phyloP scores from a whole-genome alignment of 2,888 invertebrate genomes.

The Catocala fraxini region DNA sequence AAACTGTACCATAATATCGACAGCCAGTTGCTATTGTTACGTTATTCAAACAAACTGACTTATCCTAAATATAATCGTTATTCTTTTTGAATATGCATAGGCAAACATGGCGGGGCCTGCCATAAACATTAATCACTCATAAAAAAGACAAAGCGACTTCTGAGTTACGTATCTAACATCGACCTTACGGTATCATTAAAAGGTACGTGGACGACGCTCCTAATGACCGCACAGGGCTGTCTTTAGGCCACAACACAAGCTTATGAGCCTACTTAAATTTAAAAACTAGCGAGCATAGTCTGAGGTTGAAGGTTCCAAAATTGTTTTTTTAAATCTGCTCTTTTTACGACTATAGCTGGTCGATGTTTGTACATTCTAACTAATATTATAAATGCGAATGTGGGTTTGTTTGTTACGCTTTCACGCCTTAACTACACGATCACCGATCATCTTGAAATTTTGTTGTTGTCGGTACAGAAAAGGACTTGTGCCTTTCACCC shows the following conservation, averaged over 20 bases:
- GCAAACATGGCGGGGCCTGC: constrained; percentile 64
- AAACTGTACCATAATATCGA: constrained; percentile 2
- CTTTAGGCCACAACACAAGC: neutral
- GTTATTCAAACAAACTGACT: constrained; percentile 48
- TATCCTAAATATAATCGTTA: constrained; percentile 56
- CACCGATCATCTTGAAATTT: too few species aligned
- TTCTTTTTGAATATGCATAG: constrained; percentile 75
- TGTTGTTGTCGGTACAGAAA: too few species aligned
- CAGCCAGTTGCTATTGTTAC: constrained; percentile 52
- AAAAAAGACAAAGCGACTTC: constrained; percentile 85
- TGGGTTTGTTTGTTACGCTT: too few species aligned
- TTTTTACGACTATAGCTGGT: too few species aligned
- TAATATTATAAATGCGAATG: too few species aligned
- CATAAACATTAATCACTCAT: constrained; percentile 83
- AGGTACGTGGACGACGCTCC: constrained; percentile 65
- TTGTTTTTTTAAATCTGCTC: too few species aligned
- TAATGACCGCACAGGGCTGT: constrained; percentile 62
- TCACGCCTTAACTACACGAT: too few species aligned
- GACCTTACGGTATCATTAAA: constrained; percentile 72
- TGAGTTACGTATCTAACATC: constrained; percentile 77
- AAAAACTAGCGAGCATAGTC: too few species aligned
- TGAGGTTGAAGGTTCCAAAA: too few species aligned
- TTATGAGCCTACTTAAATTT: too few species aligned
- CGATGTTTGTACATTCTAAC: too few species aligned
- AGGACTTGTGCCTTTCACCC: too few species aligned